phyloP scores from a whole-genome alignment of 2,113 vertebrate species.

The Sitta europaea region DNA sequence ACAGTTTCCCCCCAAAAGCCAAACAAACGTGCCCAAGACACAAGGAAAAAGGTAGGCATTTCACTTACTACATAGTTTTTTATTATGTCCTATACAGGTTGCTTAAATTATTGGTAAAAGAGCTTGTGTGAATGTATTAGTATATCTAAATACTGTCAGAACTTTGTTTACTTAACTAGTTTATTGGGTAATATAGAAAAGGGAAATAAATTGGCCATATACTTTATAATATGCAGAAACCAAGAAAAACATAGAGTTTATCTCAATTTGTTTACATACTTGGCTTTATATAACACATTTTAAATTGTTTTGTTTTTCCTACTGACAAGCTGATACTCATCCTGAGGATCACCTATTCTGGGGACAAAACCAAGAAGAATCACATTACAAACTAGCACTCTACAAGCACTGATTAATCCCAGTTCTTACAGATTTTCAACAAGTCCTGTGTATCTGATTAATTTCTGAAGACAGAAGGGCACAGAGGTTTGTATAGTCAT shows the following conservation, averaged over 20 bases:
- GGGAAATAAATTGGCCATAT: not conserved
- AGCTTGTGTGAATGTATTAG: not conserved
- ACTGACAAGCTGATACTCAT: not conserved
- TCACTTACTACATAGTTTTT: not conserved
- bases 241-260: not conserved
- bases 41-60: not conserved
- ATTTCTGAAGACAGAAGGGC: not conserved
- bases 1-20: not conserved
- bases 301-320: not conserved
- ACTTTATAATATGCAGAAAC: not conserved
- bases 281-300: not conserved
- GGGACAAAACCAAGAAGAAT: not conserved
- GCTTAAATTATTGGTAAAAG: not conserved
- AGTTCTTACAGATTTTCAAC: not conserved
- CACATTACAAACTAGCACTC: not conserved
- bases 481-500: not conserved
- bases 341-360: not conserved
- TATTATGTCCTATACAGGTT: not conserved
- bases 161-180: not conserved
- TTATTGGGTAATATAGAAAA: not conserved
- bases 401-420: not conserved
- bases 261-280: not conserved
- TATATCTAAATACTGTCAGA: not conserved
- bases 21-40: not conserved
- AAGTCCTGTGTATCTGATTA: not conserved